These are phyloP conservation scores for Hemicrepidius hirtus DNA, from an alignment of 2,888 invertebrate species.

Conservation along the genomic window DNA sequence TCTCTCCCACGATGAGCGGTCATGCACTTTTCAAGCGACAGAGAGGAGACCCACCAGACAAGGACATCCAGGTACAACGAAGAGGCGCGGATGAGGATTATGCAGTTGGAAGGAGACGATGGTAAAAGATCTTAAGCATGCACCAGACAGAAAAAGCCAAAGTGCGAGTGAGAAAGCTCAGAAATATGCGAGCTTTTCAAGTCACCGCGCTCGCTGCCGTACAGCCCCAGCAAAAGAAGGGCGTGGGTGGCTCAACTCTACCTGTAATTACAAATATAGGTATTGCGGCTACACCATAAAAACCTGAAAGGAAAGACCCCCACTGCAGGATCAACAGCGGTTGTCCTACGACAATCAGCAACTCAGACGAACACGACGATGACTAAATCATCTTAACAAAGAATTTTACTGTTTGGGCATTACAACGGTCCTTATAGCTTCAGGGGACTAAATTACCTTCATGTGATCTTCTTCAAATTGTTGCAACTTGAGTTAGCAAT, in stretches of 20 bases:
- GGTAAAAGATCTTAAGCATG: constrained; percentile 43
- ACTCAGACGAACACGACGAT: constrained; percentile 33
- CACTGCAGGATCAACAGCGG: constrained; percentile 48
- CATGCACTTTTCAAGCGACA: constrained; percentile 64
- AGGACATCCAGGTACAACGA: constrained; percentile 53
- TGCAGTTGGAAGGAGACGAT: constrained; percentile 49
- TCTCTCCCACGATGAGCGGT: constrained; percentile 71
- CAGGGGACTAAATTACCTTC: no score
- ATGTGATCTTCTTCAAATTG: no score
- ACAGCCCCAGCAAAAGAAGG: constrained; percentile 52
- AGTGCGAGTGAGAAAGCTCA: constrained; percentile 52
- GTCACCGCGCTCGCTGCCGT: constrained; percentile 53
- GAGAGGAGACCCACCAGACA: constrained; percentile 56
- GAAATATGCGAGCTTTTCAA: constrained; percentile 55
- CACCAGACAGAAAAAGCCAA: constrained; percentile 51
- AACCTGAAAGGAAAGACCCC: constrained; percentile 47
- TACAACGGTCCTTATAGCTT: no score
- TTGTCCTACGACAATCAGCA: constrained; percentile 44
- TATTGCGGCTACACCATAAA: constrained; percentile 51
- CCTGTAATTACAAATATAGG: constrained; percentile 54
- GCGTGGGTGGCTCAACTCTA: constrained; percentile 53
- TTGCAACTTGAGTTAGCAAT: no score
- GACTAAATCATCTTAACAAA: constrained; percentile 43
- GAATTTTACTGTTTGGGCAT: no score
- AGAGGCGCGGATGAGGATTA: constrained; percentile 55